A percentile compares a stretch with the other conserved stretches of the same genome.
Evolutionary conservation across 2,888 invertebrate species (phyloP).

Genomic region (Lasioglossum vierecki): DNA sequence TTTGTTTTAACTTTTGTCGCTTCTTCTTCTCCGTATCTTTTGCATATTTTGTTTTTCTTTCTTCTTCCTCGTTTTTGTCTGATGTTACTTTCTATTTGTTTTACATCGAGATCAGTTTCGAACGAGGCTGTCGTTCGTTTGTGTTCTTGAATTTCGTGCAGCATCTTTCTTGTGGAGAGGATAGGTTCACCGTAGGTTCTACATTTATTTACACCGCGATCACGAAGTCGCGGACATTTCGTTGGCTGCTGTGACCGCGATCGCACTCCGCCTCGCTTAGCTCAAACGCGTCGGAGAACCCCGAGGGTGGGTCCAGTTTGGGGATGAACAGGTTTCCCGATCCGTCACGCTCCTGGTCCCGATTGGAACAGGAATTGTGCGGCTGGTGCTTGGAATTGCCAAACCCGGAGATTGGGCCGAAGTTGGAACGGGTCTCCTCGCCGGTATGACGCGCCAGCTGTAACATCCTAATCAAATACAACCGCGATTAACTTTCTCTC

Average conservation of each 20-base stretch:
- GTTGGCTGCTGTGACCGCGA: conserved; percentile 82
- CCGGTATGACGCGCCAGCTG: conserved; percentile 84
- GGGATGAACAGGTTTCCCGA: conserved; percentile 83
- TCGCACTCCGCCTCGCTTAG: conserved; percentile 86
- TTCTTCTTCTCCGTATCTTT: background rate
- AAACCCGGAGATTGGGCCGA: conserved; percentile 82
- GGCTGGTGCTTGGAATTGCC: conserved; percentile 83
- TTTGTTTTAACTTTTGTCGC: background rate
- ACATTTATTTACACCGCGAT: conserved; percentile 83
- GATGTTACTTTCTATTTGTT: background rate
- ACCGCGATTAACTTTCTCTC: background rate
- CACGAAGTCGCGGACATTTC: conserved; percentile 83
- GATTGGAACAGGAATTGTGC: conserved; percentile 78
- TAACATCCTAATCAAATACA: conserved; percentile 78
- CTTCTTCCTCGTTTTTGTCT: background rate
- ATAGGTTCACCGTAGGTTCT: conserved; percentile 47
- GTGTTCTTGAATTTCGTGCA: conserved; percentile 33
- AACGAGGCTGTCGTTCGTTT: conserved; percentile 6
- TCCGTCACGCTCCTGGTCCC: conserved; percentile 83
- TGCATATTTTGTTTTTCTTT: conserved; percentile 5
- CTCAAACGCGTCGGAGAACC: conserved; percentile 90
- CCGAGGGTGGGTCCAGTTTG: conserved; percentile 90
- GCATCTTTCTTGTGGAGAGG: conserved; percentile 23
- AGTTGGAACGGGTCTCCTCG: conserved; percentile 84
- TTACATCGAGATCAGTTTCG: conserved; percentile 38